Evolutionary conservation across 2,113 vertebrate species (phyloP), one percentile per base, ranked within the genome.

Genomic region (Pardalotus punctatus): DNA sequence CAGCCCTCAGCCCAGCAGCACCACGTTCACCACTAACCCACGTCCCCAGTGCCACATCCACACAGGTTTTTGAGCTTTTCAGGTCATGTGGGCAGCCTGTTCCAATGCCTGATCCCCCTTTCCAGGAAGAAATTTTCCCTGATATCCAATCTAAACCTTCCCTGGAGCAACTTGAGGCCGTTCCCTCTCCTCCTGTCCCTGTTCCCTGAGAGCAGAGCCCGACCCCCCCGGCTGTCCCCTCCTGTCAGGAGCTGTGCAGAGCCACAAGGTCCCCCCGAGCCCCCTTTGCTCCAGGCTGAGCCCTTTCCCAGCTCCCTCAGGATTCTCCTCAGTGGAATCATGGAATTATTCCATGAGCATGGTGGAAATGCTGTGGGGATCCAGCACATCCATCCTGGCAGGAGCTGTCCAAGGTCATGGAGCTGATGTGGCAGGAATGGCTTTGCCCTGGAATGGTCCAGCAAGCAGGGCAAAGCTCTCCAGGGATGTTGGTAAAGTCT

Each of bases 81-180:
- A 42, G 57, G 35, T 14, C 4, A 27, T 31, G 13, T 38, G 19
- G 27, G 29, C 16, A 43, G 42, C 40, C 56, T 35, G 13, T 71
- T 15, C 9, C 57, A 31, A 2, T 0, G 56, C 20, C 42, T 35
- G 42, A 48, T 2, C 16, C 22, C 25, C 31, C 25, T 42, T 48
- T 40, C 57, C 6, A 18, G 3, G 1, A 1, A 25, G 25, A 4
- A 42, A 56, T 31, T 0, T 48, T 18, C 48, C 29, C 24, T 45
- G 3, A 18, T 1, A 10, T 22, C 16, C 57, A 47, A 0, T 5
- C 29, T 45, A 24, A 2, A 0, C 24, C 13, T 47, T 4, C 40
- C 40, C 65, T 62, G 48, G 40, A 24, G 12, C 65, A 70, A 38
- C 47, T 22, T 22, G 66, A 27, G 50, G 48, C 66, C 1, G 1